phyloP scores from a whole-genome alignment of 2,113 vertebrate species.

The Copsychus sechellarum region DNA sequence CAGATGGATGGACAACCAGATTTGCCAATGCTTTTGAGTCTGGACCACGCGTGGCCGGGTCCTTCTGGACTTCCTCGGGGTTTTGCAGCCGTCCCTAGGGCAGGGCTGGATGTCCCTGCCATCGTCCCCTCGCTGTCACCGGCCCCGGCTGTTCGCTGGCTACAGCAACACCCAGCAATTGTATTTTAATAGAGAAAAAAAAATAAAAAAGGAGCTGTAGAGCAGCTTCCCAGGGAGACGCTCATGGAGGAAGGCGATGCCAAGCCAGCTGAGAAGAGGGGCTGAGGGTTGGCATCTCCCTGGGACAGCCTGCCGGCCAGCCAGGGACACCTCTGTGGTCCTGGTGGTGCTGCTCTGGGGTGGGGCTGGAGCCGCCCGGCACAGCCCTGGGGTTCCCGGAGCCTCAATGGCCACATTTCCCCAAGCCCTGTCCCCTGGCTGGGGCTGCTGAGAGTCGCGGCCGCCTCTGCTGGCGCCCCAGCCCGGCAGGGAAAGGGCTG shows the following conservation, averaged over 20 bases:
- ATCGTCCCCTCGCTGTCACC: fast-evolving
- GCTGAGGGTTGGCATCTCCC: background rate
- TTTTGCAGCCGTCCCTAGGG: background rate
- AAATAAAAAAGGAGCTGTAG: fast-evolving
- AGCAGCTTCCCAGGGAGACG: fast-evolving
- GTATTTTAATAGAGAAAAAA: background rate
- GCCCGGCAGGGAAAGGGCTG: background rate
- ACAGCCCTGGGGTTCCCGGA: fast-evolving
- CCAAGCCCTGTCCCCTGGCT: background rate
- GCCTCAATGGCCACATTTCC: background rate
- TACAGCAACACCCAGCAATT: background rate
- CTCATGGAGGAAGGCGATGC: background rate
- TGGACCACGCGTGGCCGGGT: fast-evolving
- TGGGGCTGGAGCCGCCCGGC: background rate
- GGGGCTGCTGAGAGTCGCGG: background rate
- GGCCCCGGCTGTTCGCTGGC: fast-evolving
- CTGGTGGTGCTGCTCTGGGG: background rate
- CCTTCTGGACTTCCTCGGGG: background rate
- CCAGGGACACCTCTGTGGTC: background rate
- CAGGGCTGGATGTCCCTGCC: background rate
- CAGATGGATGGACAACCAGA: background rate
- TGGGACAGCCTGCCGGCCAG: background rate
- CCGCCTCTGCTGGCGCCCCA: fast-evolving
- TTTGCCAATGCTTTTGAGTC: background rate
- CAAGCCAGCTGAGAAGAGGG: background rate